Percentiles rank a stretch among this genome's conserved stretches.
Conservation (phyloP, 2,888 invertebrate species). For the Catocala sponsa region DNA sequence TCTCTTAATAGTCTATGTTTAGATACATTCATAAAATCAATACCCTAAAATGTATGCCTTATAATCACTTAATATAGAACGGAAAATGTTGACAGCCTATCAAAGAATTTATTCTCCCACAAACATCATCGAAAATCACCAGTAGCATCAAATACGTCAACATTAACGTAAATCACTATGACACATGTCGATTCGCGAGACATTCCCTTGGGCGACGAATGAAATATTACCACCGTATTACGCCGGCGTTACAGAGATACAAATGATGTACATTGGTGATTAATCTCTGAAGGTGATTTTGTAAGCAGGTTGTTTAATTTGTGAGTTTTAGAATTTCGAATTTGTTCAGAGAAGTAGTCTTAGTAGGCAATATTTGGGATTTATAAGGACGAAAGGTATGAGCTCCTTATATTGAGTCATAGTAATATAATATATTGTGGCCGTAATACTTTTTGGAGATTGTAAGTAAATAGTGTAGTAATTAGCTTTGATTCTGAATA, state of each 20-base stretch:
- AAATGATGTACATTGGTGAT: constrained; percentile 28
- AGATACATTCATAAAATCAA: no score
- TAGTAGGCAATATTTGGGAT: no score
- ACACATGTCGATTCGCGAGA: constrained; percentile 51
- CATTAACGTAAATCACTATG: constrained; percentile 52
- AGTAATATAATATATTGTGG: no score
- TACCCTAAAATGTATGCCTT: no score
- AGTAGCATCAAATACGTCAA: constrained; percentile 20
- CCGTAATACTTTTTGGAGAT: no score
- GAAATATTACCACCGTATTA: constrained; percentile 61
- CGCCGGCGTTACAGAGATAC: constrained; percentile 32
- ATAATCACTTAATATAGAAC: no score
- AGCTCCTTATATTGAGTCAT: no score
- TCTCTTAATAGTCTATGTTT: no score
- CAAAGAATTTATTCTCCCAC: background rate
- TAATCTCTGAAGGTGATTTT: constrained; percentile 18
- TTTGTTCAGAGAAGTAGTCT: background rate
- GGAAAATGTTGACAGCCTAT: no score
- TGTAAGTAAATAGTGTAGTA: no score
- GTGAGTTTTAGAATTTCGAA: background rate
- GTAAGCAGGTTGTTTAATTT: background rate
- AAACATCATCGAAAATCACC: background rate
- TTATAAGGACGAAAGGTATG: no score
- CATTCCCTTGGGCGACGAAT: constrained; percentile 54
- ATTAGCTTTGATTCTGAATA: no score